Base-by-base conservation (phyloP, 2,888 invertebrate genomes). In the Hydraecia micacea region DNA sequence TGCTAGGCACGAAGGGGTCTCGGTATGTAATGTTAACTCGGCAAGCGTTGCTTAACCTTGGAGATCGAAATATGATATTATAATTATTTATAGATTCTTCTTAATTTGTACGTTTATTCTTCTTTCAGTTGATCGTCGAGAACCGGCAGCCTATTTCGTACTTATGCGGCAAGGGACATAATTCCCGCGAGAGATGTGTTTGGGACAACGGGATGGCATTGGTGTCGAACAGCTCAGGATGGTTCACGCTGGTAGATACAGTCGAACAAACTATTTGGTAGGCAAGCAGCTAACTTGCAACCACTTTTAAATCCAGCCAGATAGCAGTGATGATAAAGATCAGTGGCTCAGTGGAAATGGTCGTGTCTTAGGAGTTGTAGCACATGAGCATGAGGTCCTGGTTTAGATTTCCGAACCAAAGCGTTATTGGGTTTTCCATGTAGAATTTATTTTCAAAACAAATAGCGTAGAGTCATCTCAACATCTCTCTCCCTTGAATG, bases 161-260 rank as follows among this genome's bases (percentile, higher is more conserved):
- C 28, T 28, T 60, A 28, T 60, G 60, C 28, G 60, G 60, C 13
- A 60, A 60, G 28, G 28, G 60, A 15, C 28, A 28, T 7, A 60
- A 15, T 28, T 28, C 28, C 28, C 15, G 28, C 15, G 28, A 60
- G 60, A 60, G 60, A 60, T 60, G 60, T 28, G 28, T 60, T 15
- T 60, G 60, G 66, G 49, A 49, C 11, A 63, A 49, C 21, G 73
- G 73, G 49, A 49, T 63, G 46, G 73, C 63, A 7, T 32, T 73
- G 15, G 63, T 63, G 46, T 63, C 73, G 21, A 73, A 73, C 49
- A 73, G 36, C n/a, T 63, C 73, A 3, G 73, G 73, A 9, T 73
- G 73, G 73, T 73, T 73, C 36, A 49, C 63, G 6, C 49, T 73
- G 63, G 73, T 73, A 36, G n/a, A 36, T n/a, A 15, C 39, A n/a